Conservation (phyloP, 2,113 vertebrate species). For the Andinoacara biseriatus region DNA sequence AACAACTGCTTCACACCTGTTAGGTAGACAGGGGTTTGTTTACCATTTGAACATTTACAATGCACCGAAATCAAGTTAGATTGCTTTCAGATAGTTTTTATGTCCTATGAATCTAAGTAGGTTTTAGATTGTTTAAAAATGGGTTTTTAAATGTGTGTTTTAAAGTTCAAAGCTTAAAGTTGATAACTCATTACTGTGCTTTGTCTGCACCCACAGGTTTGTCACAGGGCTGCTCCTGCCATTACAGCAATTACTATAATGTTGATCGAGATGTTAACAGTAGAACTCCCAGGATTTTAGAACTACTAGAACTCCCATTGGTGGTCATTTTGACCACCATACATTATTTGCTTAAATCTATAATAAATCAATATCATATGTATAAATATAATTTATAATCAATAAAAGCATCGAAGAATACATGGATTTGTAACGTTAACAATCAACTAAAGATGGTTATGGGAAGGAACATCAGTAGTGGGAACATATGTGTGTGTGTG, state of each 20-base stretch:
- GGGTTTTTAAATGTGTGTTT: not conserved
- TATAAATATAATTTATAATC: no score
- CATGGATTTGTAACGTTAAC: no score
- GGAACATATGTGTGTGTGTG: no score
- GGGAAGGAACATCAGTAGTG: no score
- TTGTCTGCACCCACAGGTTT: not conserved
- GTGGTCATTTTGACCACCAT: no score
- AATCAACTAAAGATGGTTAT: no score
- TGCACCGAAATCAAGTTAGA: not conserved
- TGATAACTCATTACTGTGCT: not conserved
- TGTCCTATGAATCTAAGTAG: not conserved
- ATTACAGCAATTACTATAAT: not conserved
- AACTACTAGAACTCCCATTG: no score
- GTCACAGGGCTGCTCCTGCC: not conserved
- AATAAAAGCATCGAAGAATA: no score
- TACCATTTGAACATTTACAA: conserved; percentile 27
- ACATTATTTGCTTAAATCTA: no score
- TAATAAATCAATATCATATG: no score
- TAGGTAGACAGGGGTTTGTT: conserved; percentile 51
- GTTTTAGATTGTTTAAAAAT: not conserved
- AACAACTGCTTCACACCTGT: conserved; percentile 71
- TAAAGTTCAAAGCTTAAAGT: not conserved
- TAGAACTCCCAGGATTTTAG: no score
- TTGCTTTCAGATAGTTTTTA: not conserved
- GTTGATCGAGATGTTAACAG: conserved; percentile 35